Evolutionary conservation across 2,113 vertebrate genomes (phyloP).

Genomic region (Solea senegalensis): DNA sequence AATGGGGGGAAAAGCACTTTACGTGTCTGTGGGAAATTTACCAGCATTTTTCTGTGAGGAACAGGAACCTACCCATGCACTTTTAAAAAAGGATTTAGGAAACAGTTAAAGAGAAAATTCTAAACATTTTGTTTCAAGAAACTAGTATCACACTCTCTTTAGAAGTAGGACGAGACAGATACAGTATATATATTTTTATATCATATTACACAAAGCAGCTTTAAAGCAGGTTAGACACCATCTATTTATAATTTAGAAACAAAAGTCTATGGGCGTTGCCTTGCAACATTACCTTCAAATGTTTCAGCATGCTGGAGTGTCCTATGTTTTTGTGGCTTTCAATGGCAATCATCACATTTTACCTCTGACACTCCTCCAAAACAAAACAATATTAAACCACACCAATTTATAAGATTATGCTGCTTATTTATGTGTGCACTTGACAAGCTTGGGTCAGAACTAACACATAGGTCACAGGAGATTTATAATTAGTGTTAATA

Average conservation of each 20-base stretch:
- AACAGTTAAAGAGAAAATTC: too few relatives aligned
- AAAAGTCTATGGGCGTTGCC: conserved; percentile 42
- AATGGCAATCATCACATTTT: conserved; percentile 42
- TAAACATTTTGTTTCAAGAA: too few relatives aligned
- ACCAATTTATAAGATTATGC: not conserved
- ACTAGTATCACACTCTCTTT: too few relatives aligned
- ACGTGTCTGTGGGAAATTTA: not conserved
- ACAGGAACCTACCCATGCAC: not conserved
- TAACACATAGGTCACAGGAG: too few relatives aligned
- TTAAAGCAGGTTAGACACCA: too few relatives aligned
- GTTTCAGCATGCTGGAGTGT: conserved; percentile 6
- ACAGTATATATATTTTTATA: too few relatives aligned
- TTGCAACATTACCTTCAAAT: not conserved
- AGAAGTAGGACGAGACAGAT: too few relatives aligned
- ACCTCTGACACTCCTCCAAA: not conserved
- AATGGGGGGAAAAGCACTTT: too few relatives aligned
- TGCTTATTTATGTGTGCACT: not conserved
- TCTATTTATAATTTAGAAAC: not conserved
- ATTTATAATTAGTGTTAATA: too few relatives aligned
- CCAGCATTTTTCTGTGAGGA: not conserved
- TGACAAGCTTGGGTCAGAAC: too few relatives aligned
- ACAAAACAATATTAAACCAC: not conserved
- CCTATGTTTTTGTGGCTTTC: conserved; percentile 12
- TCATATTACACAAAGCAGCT: too few relatives aligned
- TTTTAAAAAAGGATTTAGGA: too few relatives aligned